Conservation (phyloP, 1,140 invertebrate species). For the Lanistes nyassanus region DNA sequence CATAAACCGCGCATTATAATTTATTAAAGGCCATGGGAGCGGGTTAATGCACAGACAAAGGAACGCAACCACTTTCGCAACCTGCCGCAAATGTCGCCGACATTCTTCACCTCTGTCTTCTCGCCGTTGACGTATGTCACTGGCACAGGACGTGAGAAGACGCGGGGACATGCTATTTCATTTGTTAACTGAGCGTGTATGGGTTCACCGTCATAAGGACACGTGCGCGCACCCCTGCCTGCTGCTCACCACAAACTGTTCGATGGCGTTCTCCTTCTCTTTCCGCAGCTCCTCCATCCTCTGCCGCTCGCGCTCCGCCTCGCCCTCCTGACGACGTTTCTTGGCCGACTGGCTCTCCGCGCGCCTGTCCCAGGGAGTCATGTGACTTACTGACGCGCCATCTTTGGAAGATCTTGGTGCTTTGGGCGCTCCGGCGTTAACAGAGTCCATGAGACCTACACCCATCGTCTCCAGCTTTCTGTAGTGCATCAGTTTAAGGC, state of each 20-base stretch:
- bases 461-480: conserved; percentile 14
- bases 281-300: conserved; percentile 50
- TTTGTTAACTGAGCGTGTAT: no score
- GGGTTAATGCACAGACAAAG: no score
- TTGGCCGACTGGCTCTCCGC: conserved; percentile 51
- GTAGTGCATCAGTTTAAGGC: neutral
- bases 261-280: conserved; percentile 63
- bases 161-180: no score
- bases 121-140: no score
- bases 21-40: no score
- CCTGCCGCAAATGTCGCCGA: no score
- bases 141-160: no score
- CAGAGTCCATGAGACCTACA: conserved; percentile 1
- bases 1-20: no score
- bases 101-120: no score
- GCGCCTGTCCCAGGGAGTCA: conserved; percentile 62
- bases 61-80: no score
- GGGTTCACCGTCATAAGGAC: no score
- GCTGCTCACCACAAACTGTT: conserved; percentile 53
- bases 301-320: conserved; percentile 48
- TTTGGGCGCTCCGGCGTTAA: neutral
- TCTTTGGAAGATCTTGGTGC: neutral
- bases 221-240: neutral
- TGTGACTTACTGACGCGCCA: conserved; percentile 39
- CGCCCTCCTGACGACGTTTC: conserved; percentile 44